phyloP scores from a whole-genome alignment of 1,140 invertebrate genomes.

The Drosophila sechellia region DNA sequence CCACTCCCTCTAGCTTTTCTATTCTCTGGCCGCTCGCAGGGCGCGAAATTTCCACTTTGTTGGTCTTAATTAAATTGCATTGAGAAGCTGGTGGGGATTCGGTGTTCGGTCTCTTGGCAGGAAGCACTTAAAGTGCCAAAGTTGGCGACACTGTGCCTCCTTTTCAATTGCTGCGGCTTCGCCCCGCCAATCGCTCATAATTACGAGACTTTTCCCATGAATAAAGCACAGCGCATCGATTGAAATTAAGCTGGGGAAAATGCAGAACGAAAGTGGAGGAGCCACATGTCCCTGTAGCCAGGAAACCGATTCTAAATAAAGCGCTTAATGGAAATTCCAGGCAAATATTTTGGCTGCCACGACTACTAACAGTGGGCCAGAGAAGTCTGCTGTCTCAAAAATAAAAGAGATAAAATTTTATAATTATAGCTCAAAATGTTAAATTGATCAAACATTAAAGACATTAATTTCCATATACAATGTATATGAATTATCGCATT shows the following conservation, averaged over 20 bases:
- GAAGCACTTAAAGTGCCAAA: conserved; percentile 73
- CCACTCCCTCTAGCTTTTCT: background rate
- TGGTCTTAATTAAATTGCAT: conserved; percentile 79
- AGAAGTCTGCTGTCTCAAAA: background rate
- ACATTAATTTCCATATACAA: too few species aligned
- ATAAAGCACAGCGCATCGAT: conserved; percentile 29
- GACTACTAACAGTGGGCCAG: background rate
- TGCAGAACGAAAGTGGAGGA: background rate
- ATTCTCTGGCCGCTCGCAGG: conserved; percentile 8
- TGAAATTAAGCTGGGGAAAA: conserved; percentile 27
- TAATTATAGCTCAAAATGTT: too few species aligned
- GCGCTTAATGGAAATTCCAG: conserved; percentile 33
- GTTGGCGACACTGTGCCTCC: conserved; percentile 20
- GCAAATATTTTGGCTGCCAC: background rate
- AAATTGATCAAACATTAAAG: too few species aligned
- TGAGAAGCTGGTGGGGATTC: conserved; percentile 14
- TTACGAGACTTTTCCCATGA: conserved; percentile 17
- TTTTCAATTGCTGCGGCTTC: conserved; percentile 34
- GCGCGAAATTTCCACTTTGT: conserved; percentile 73
- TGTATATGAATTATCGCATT: background rate
- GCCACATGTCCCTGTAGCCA: conserved; percentile 27
- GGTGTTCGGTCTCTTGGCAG: background rate
- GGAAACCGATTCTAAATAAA: background rate
- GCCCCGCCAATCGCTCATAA: conserved; percentile 46
- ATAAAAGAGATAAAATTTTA: too few species aligned